These are phyloP conservation scores for Drosophila fungiperda DNA, from an alignment of 2,888 invertebrate genomes.

Conservation along the genomic window DNA sequence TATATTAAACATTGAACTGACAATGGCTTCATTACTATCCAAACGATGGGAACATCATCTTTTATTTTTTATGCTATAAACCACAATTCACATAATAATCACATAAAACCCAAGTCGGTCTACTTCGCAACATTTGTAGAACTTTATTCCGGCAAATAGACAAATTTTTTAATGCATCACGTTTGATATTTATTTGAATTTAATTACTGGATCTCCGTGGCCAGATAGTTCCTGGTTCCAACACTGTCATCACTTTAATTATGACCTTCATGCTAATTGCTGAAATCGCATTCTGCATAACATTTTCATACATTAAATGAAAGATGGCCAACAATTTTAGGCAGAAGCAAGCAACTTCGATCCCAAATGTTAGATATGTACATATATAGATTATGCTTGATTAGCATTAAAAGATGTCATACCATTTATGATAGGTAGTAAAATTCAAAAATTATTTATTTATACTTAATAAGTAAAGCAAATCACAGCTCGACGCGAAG, in stretches of 20 bases:
- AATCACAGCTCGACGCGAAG: neutral
- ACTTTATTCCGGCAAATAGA: slow-evolving; percentile 1
- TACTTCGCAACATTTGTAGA: neutral
- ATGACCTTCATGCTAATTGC: neutral
- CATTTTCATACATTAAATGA: neutral
- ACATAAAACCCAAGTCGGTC: neutral
- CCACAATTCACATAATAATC: neutral
- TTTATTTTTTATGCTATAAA: too few species aligned
- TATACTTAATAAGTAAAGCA: neutral
- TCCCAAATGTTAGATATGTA: neutral
- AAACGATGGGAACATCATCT: slow-evolving; percentile 48
- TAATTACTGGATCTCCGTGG: slow-evolving; percentile 43
- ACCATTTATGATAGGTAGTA: neutral
- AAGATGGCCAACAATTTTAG: neutral
- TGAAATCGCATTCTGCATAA: neutral
- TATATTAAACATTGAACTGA: slow-evolving; percentile 50
- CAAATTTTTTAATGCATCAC: slow-evolving; percentile 3
- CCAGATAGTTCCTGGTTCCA: slow-evolving; percentile 15
- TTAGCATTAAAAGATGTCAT: neutral
- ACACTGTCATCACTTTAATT: slow-evolving; percentile 3
- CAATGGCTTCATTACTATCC: slow-evolving; percentile 48
- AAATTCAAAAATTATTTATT: neutral
- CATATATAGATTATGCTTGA: too few species aligned
- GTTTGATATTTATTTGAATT: slow-evolving; percentile 25
- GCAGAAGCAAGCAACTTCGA: neutral